phyloP scores from a whole-genome alignment of 2,797 vertebrate species.

The Garrulus glandarius region DNA sequence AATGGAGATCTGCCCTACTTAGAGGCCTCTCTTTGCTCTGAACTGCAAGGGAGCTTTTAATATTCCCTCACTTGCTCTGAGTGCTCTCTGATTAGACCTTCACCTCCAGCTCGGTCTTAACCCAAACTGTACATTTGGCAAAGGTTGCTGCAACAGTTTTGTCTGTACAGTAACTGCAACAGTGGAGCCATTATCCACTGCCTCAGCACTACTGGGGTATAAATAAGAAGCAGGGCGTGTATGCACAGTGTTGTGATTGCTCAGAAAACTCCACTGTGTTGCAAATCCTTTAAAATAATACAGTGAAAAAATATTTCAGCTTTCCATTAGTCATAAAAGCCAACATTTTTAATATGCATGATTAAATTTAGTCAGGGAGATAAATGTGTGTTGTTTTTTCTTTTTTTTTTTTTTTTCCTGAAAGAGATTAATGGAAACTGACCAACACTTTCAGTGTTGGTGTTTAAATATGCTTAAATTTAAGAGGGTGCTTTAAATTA shows the following conservation, averaged over 20 bases:
- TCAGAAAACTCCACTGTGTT: background rate
- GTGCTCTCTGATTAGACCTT: conserved; percentile 47
- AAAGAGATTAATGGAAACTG: background rate
- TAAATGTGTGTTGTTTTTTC: background rate
- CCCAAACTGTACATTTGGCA: conserved; percentile 33
- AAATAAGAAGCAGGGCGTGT: background rate
- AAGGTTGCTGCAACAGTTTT: background rate
- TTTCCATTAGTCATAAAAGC: conserved; percentile 33
- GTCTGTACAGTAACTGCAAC: conserved; percentile 7
- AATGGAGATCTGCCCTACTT: conserved; percentile 54
- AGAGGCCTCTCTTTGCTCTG: conserved; percentile 48
- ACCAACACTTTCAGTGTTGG: background rate
- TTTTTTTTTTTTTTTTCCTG: background rate
- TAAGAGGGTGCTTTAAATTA: conserved; percentile 17
- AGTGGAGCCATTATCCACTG: background rate
- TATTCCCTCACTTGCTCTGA: conserved; percentile 34
- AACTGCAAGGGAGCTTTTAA: conserved; percentile 35
- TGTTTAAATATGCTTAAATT: background rate
- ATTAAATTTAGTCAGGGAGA: conserved; percentile 1
- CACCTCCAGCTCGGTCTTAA: background rate
- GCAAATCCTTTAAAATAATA: conserved; percentile 30
- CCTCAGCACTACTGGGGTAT: background rate
- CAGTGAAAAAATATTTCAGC: background rate
- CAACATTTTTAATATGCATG: background rate
- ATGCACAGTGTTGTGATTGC: background rate